Conservation (phyloP, 2,888 invertebrate genomes). For the Tigriopus californicus region DNA sequence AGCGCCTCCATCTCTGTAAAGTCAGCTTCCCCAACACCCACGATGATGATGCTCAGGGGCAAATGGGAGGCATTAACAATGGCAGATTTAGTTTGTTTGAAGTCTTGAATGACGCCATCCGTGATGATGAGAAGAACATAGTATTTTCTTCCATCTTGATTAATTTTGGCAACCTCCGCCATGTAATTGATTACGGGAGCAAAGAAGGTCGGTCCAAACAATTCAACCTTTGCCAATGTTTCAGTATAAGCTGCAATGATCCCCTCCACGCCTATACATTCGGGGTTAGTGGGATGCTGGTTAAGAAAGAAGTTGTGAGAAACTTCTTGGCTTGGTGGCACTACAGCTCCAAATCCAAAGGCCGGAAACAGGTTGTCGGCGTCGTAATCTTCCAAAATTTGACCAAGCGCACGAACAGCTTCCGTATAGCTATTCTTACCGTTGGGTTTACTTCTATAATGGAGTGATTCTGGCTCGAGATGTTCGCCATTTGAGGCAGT, state of each 20-base stretch:
- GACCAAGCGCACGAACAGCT: conserved; percentile 29
- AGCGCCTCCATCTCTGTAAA: conserved; percentile 40
- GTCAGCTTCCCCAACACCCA: conserved; percentile 41
- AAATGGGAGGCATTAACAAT: conserved; percentile 33
- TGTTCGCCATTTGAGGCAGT: conserved; percentile 25
- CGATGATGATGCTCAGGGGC: conserved; percentile 41
- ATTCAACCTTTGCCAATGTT: conserved; percentile 26
- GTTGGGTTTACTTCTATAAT: conserved; percentile 27
- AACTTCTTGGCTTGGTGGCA: conserved; percentile 31
- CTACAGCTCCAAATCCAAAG: conserved; percentile 30
- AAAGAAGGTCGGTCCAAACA: conserved; percentile 40
- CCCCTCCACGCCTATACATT: conserved; percentile 28
- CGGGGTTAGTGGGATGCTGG: conserved; percentile 28
- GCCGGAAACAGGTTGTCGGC: conserved; percentile 30
- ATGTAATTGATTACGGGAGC: conserved; percentile 33
- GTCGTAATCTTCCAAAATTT: conserved; percentile 26
- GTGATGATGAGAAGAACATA: conserved; percentile 37
- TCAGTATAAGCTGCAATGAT: conserved; percentile 31
- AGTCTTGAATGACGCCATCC: conserved; percentile 35
- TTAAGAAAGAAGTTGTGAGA: conserved; percentile 31
- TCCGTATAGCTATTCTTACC: conserved; percentile 32
- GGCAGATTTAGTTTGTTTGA: conserved; percentile 27
- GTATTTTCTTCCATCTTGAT: conserved; percentile 30
- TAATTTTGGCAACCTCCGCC: conserved; percentile 26
- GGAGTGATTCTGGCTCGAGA: conserved; percentile 24